phyloP scores from a whole-genome alignment of 2,797 vertebrate genomes.

The Corythornis leucogaster region DNA sequence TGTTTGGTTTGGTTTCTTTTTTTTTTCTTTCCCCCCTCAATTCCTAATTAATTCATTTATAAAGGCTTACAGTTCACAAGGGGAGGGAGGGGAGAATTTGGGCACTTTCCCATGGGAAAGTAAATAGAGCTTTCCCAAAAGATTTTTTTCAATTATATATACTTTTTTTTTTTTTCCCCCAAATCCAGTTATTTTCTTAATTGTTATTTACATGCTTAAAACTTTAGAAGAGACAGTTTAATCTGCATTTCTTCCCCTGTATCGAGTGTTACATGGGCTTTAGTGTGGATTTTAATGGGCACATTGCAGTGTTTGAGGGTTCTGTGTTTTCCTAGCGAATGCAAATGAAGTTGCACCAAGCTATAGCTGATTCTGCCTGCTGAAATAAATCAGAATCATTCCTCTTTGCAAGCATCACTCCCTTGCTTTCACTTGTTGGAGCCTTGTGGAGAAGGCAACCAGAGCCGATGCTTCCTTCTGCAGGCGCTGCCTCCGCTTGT shows the following conservation, averaged over 20 bases:
- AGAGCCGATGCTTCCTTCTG: not conserved
- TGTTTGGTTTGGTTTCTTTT: too few relatives aligned
- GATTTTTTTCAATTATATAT: not conserved
- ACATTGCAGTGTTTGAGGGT: not conserved
- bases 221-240: not conserved
- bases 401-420: not conserved
- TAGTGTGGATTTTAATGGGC: not conserved
- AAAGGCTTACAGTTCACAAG: slow-evolving; percentile 12
- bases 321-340: not conserved
- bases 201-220: not conserved
- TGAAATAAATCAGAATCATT: not conserved
- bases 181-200: not conserved
- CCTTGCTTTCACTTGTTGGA: not conserved
- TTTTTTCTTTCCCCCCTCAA: not conserved
- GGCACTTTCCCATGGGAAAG: slow-evolving; percentile 46
- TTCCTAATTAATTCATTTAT: slow-evolving; percentile 28
- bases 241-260: not conserved
- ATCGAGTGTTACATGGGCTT: not conserved
- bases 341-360: not conserved
- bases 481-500: accelerated
- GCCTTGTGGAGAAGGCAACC: not conserved
- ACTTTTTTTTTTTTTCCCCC: not conserved
- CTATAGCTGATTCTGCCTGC: not conserved
- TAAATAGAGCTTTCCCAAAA: not conserved
- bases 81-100: not conserved